These are phyloP conservation scores for Spilosoma lubricipeda DNA, from an alignment of 2,888 invertebrate species.

Conservation along the genomic window DNA sequence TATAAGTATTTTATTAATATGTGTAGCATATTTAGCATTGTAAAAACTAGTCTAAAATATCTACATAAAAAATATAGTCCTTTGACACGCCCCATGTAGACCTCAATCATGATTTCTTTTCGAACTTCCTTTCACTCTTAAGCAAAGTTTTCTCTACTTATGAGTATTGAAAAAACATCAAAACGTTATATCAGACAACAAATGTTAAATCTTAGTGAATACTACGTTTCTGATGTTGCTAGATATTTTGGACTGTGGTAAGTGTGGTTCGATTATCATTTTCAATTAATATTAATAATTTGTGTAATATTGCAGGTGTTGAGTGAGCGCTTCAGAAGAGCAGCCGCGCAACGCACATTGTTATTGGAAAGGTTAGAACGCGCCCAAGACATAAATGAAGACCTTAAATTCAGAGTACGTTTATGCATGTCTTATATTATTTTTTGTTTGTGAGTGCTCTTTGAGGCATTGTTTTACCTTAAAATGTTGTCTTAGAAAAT, in stretches of 20 bases:
- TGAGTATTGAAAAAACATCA: background rate
- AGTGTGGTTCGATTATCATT: background rate
- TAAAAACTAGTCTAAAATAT: slow-evolving; percentile 11
- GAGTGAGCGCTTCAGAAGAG: slow-evolving; percentile 89
- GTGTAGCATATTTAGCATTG: background rate
- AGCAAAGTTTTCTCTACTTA: background rate
- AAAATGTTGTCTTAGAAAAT: too few relatives aligned
- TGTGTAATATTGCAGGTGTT: slow-evolving; percentile 85
- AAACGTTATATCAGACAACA: background rate
- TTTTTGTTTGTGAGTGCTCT: background rate
- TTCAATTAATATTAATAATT: background rate
- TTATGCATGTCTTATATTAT: background rate
- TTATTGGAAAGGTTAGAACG: slow-evolving; percentile 90
- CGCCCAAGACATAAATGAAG: slow-evolving; percentile 92
- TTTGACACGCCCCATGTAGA: background rate
- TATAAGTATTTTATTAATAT: background rate
- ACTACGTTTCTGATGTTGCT: background rate
- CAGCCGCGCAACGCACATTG: slow-evolving; percentile 88
- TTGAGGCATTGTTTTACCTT: background rate
- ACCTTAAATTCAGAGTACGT: slow-evolving; percentile 92
- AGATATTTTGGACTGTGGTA: slow-evolving; percentile 14
- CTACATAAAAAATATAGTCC: background rate
- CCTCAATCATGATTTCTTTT: background rate
- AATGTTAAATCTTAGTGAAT: background rate
- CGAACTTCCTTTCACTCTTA: background rate